Base-by-base conservation (phyloP, 2,113 vertebrate species). In the Xiphias gladius region DNA sequence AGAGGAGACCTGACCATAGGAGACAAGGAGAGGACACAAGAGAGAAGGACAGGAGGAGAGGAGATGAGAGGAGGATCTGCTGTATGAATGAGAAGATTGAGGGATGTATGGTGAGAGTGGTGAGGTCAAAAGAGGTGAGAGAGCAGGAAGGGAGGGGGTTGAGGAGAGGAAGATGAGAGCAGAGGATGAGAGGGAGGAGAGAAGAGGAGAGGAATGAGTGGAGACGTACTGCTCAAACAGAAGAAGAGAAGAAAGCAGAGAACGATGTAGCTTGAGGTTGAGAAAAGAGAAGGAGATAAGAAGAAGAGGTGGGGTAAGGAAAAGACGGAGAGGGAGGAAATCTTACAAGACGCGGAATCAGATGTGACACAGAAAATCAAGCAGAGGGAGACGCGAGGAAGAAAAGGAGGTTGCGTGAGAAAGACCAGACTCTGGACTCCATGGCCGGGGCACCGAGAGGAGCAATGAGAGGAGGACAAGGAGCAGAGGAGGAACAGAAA, bases 291-390 rank as follows among this genome's bases (percentile, higher is more conserved):
- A n/a, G 54, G 57, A 12, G 17, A 28, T 3, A 19, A 14, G 32
- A 22, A 7, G 0, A 7, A 30, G 1, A 24, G 12, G 54, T 0
- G 37, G 32, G n/a, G 22, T 35, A 9, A 26, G 41, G n/a, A 19
- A 8, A 19, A 14, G 32, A 22, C 5, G 1, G 11, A 32, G 1
- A 24, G 12, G 54, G 43, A 41, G 24, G 16, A 17, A 4, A 66
- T 20, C 20, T 17, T 26, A 43, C 12, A 16, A 55, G 46, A 62
- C 12, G 55, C 24, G 54, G 43, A 69, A 75, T 50, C 9, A 20
- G 57, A 78, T 32, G n/a, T 7, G 54, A 70, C 78, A 75, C n/a
- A 83, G 58, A 66, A 66, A 86, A 58, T 22, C 32, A 62, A 55
- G 52, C 24, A 37, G 32, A 54, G 10, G 55, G 22, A 66, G 54